Evolutionary conservation across 2,797 vertebrate genomes (phyloP).

Genomic region (Thamnophis elegans): DNA sequence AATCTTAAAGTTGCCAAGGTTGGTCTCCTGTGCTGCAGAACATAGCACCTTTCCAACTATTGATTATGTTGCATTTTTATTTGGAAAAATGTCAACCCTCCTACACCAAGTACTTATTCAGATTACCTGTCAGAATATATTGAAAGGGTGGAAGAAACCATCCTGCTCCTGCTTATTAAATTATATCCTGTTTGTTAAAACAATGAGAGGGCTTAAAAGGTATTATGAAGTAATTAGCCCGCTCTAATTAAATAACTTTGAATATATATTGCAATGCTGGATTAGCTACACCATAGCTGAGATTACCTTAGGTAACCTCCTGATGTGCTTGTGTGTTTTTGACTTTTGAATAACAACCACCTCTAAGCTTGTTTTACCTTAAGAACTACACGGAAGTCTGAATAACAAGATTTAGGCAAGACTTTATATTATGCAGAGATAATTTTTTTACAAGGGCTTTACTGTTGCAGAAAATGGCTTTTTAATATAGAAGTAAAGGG

Average conservation of each 20-base stretch:
- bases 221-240: not conserved
- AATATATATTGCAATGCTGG: not conserved
- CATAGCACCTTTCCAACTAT: not conserved
- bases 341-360: not conserved
- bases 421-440: not conserved
- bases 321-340: not conserved
- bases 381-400: not conserved
- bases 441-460: not conserved
- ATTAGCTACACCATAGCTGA: not conserved
- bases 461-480: too few species aligned
- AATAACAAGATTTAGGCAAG: not conserved
- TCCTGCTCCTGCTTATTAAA: not conserved
- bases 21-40: not conserved
- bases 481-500: too few species aligned
- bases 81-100: not conserved
- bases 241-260: not conserved
- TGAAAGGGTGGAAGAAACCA: not conserved
- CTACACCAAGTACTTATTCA: not conserved
- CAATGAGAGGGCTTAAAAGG: not conserved
- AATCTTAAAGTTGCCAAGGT: not conserved
- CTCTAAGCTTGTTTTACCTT: not conserved
- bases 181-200: not conserved
- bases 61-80: not conserved
- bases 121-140: not conserved
- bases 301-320: not conserved